Evolutionary conservation across 2,888 invertebrate genomes (phyloP).

Genomic region (Acanthopleura granulata): DNA sequence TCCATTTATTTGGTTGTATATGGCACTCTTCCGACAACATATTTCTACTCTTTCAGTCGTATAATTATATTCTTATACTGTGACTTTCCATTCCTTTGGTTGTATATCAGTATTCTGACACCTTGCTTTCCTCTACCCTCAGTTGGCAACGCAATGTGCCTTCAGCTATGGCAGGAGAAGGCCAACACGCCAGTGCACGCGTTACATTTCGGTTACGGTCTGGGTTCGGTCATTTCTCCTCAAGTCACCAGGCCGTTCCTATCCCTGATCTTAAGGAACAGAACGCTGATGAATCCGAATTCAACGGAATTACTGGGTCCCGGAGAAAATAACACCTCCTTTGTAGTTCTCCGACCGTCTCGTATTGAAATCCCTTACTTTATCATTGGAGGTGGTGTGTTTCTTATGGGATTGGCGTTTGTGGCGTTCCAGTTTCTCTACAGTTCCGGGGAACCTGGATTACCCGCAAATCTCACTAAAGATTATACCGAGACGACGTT

Average conservation of each 20-base stretch:
- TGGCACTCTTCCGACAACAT: too few relatives aligned
- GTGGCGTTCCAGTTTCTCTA: background rate
- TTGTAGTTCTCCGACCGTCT: constrained; percentile 29
- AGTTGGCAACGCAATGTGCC: constrained; percentile 3
- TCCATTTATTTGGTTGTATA: too few relatives aligned
- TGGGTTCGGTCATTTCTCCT: background rate
- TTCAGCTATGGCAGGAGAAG: background rate
- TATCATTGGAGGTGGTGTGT: constrained; percentile 27
- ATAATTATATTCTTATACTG: too few relatives aligned
- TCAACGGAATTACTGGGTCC: background rate
- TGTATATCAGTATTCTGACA: too few relatives aligned
- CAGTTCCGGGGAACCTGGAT: background rate
- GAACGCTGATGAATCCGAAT: background rate
- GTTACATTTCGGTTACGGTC: background rate
- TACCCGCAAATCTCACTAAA: too few relatives aligned
- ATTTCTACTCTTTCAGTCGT: too few relatives aligned
- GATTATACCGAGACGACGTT: background rate
- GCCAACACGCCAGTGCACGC: background rate
- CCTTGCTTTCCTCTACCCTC: constrained; percentile 9
- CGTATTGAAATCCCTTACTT: constrained; percentile 36
- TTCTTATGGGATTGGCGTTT: constrained; percentile 28
- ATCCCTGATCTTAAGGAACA: background rate
- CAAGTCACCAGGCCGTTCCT: background rate
- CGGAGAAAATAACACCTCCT: background rate
- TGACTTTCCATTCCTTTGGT: too few relatives aligned